phyloP scores from a whole-genome alignment of 2,797 vertebrate species.

The Helostoma temminkii region DNA sequence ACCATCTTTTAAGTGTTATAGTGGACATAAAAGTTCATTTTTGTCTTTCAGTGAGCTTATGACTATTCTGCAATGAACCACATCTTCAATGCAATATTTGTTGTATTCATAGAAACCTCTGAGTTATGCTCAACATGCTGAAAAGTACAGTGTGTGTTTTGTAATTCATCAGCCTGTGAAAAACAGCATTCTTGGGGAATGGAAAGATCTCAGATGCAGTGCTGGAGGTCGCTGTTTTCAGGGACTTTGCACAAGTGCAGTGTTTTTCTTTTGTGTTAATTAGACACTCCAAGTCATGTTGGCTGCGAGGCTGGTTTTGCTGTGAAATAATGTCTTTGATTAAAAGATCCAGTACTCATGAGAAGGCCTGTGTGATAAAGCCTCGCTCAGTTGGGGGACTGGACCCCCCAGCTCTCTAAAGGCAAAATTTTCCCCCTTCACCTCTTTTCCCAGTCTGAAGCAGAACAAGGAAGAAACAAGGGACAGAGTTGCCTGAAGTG shows the following conservation, averaged over 20 bases:
- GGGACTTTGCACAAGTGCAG: conserved; percentile 54
- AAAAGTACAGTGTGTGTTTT: conserved; percentile 25
- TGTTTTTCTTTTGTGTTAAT: conserved; percentile 85
- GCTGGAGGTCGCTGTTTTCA: conserved; percentile 66
- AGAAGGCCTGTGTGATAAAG: conserved; percentile 77
- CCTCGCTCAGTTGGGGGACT: conserved; percentile 64
- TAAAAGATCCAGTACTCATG: conserved; percentile 77
- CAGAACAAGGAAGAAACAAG: conserved; percentile 66
- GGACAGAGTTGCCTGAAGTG: conserved; percentile 69
- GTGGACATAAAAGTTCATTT: not conserved
- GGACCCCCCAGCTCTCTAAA: conserved; percentile 65
- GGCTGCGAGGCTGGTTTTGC: conserved; percentile 80
- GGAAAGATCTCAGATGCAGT: conserved; percentile 59
- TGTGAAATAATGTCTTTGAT: conserved; percentile 83
- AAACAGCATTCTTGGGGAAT: conserved; percentile 41
- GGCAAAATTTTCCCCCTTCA: conserved; percentile 31
- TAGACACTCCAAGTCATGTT: conserved; percentile 78
- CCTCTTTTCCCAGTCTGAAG: conserved; percentile 68
- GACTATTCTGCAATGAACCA: conserved; percentile 17
- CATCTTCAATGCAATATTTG: conserved; percentile 22
- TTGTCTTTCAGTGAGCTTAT: conserved; percentile 25
- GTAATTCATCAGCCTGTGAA: conserved; percentile 40
- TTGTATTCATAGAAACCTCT: conserved; percentile 15
- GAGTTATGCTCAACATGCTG: conserved; percentile 30
- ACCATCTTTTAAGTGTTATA: conserved; percentile 28